These are phyloP conservation scores for Calonectris borealis DNA, from an alignment of 2,113 vertebrate genomes.

Conservation along the genomic window DNA sequence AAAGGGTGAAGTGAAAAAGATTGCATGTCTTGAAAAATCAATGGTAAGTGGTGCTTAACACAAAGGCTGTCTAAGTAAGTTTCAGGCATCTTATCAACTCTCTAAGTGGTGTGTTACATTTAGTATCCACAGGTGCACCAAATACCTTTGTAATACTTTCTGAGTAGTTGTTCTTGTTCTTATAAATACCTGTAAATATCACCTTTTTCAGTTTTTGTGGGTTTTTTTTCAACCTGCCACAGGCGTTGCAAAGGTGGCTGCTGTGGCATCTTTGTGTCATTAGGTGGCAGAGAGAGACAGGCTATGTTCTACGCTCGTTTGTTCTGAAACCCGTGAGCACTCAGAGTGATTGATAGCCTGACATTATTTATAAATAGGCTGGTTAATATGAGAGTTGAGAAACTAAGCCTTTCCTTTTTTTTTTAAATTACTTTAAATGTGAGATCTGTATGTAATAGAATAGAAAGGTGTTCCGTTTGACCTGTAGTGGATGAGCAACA, in stretches of 20 bases:
- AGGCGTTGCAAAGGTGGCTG: conserved; percentile 51
- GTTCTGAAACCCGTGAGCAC: conserved; percentile 44
- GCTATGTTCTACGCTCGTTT: conserved; percentile 73
- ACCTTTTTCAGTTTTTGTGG: accelerated
- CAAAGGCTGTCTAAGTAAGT: background rate
- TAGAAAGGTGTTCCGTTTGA: accelerated
- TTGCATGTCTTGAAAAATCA: accelerated
- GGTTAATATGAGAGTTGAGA: accelerated
- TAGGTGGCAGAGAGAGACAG: conserved; percentile 70
- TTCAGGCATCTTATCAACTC: accelerated
- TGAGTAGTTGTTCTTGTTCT: too few species aligned
- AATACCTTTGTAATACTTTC: background rate
- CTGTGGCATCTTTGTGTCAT: conserved; percentile 64
- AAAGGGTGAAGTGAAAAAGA: background rate
- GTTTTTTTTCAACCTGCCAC: background rate
- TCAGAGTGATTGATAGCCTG: conserved; percentile 73
- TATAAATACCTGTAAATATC: accelerated
- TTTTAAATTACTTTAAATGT: accelerated
- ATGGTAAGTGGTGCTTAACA: background rate
- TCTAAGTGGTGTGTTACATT: accelerated
- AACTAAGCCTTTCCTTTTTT: background rate
- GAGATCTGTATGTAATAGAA: accelerated
- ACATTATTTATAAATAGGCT: background rate
- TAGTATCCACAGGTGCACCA: accelerated
- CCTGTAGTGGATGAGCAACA: background rate